These are phyloP conservation scores for Nomada flava DNA, from an alignment of 2,888 invertebrate genomes.

Conservation along the genomic window DNA sequence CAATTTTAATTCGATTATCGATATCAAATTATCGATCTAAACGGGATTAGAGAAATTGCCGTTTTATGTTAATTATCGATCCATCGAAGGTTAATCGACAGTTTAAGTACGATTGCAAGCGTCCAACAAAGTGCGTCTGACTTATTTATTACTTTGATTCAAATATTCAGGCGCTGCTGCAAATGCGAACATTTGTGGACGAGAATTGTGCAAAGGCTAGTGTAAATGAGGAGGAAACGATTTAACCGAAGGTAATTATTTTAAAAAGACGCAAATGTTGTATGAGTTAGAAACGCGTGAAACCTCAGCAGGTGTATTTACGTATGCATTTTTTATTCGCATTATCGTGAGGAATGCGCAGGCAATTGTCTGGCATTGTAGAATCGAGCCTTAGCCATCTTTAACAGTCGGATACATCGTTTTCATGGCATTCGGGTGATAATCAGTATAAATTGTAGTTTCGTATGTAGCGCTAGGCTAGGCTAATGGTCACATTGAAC, in stretches of 20 bases:
- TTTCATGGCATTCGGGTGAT: neutral
- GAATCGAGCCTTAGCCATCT: neutral
- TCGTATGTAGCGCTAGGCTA: conserved; percentile 37
- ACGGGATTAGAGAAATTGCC: neutral
- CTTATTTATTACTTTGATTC: neutral
- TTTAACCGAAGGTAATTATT: neutral
- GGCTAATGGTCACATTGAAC: conserved; percentile 12
- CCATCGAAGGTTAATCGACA: conserved; percentile 28
- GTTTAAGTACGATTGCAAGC: neutral
- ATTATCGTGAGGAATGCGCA: neutral
- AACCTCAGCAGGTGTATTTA: neutral
- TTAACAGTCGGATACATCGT: too few relatives aligned
- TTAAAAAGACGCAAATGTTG: neutral
- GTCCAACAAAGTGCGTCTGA: neutral
- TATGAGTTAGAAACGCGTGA: neutral
- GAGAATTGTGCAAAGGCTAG: neutral
- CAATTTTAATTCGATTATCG: conserved; percentile 42
- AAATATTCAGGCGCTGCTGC: neutral
- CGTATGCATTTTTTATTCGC: neutral
- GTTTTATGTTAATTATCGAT: conserved; percentile 13
- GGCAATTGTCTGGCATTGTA: neutral
- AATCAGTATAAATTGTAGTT: neutral
- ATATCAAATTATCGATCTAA: conserved; percentile 32
- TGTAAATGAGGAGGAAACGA: neutral
- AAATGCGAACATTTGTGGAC: neutral